Percentiles rank a stretch among this genome's conserved stretches.
Evolutionary conservation across 2,113 vertebrate species (phyloP).

Genomic region (Tor tambroides): DNA sequence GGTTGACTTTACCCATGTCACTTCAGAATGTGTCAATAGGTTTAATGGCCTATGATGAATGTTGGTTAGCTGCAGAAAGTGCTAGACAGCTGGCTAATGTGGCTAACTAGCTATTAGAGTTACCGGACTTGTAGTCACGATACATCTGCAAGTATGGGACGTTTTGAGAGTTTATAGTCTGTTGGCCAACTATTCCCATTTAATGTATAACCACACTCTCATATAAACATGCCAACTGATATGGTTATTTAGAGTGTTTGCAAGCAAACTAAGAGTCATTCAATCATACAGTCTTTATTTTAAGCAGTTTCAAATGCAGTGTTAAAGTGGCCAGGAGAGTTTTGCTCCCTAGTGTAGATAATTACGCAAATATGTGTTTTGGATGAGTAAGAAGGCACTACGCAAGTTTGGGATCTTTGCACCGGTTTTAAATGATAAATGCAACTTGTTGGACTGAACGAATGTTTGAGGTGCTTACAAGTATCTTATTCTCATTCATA

Average conservation of each 20-base stretch:
- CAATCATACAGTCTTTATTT: not conserved
- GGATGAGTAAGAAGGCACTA: not conserved
- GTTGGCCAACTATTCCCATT: not conserved
- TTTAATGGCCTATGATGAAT: not conserved
- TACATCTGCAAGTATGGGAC: not conserved
- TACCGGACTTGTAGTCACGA: not conserved
- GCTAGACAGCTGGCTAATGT: constrained; percentile 49
- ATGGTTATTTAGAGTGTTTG: not conserved
- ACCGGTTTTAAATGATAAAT: not conserved
- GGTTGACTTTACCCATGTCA: not conserved
- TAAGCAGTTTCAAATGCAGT: not conserved
- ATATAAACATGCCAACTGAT: not conserved
- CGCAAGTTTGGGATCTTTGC: not conserved
- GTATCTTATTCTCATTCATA: constrained; percentile 1
- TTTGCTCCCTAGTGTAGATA: not conserved
- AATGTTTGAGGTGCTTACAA: not conserved
- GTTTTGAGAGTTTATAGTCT: not conserved
- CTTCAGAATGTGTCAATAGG: not conserved
- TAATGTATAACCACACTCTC: not conserved
- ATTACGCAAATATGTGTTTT: not conserved
- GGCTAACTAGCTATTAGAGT: constrained; percentile 17
- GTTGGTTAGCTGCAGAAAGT: not conserved
- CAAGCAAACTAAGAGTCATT: not conserved
- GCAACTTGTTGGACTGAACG: not conserved
- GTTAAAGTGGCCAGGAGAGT: not conserved